phyloP scores from a whole-genome alignment of 1,140 invertebrate species.

The Sminthurides bifidus region DNA sequence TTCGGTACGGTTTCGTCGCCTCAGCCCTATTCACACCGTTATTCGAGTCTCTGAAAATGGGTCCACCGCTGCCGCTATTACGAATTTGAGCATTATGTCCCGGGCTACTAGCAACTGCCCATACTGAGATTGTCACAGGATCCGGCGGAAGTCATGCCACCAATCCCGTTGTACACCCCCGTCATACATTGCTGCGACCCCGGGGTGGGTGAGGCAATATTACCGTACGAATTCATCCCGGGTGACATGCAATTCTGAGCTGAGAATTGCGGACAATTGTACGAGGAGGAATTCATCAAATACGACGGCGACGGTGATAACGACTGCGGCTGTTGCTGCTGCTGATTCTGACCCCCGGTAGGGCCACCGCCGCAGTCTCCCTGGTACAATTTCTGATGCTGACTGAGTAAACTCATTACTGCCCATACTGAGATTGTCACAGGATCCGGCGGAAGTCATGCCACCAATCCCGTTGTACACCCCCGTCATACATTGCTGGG shows the following conservation, averaged over 20 bases:
- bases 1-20: conserved; percentile 72
- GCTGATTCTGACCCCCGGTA: conserved; percentile 13
- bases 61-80: conserved; percentile 8
- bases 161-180: conserved; percentile 19
- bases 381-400: conserved; percentile 6
- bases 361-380: conserved; percentile 12
- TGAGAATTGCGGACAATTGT: conserved; percentile 28
- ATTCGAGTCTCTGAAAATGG: conserved; percentile 39
- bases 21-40: conserved; percentile 55
- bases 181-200: conserved; percentile 17
- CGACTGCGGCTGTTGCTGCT: conserved; percentile 11
- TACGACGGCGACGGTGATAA: conserved; percentile 27
- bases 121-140: conserved; percentile 32
- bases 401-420: conserved; percentile 15
- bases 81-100: conserved; percentile 13
- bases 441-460: conserved; percentile 20
- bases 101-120: conserved; percentile 28
- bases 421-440: conserved; percentile 31
- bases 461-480: conserved; percentile 22
- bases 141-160: conserved; percentile 15
- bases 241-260: conserved; percentile 27
- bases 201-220: conserved; percentile 20
- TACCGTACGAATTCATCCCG: conserved; percentile 18
- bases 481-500: conserved; percentile 18
- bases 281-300: conserved; percentile 11